Evolutionary conservation across 1,140 invertebrate species (phyloP).

Genomic region (Trinorchestia longiramus): DNA sequence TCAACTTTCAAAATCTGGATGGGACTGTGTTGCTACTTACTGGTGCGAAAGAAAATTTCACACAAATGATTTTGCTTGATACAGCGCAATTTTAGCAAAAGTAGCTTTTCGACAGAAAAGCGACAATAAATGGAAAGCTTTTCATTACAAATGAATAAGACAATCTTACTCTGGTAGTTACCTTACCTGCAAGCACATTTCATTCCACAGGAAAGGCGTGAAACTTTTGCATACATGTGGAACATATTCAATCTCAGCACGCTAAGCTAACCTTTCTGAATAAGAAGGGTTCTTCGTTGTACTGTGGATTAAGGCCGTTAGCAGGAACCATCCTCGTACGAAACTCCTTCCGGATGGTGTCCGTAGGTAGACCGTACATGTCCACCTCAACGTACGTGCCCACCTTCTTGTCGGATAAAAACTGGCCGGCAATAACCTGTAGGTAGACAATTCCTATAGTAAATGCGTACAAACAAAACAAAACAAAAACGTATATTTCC

Average conservation of each 20-base stretch:
- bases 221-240: too few species aligned
- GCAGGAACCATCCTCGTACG: slow-evolving; percentile 94
- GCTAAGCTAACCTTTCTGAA: slow-evolving; percentile 87
- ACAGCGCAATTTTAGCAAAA: neutral
- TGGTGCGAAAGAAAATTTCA: neutral
- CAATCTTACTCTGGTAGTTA: too few species aligned
- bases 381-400: slow-evolving; percentile 99
- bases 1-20: neutral
- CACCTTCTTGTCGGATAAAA: slow-evolving; percentile 98
- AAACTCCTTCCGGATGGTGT: slow-evolving; percentile 99
- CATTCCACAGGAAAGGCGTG: too few species aligned
- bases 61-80: neutral
- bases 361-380: slow-evolving; percentile 99
- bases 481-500: too few species aligned
- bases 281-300: slow-evolving; percentile 98
- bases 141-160: too few species aligned
- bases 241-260: neutral
- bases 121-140: too few species aligned
- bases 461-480: neutral
- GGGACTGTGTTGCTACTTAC: neutral
- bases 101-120: too few species aligned
- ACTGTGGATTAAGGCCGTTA: slow-evolving; percentile 97
- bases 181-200: too few species aligned
- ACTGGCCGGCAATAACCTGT: slow-evolving; percentile 80
- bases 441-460: neutral